Conservation (phyloP, 2,888 invertebrate species). For the Eumerus sabulonum region DNA sequence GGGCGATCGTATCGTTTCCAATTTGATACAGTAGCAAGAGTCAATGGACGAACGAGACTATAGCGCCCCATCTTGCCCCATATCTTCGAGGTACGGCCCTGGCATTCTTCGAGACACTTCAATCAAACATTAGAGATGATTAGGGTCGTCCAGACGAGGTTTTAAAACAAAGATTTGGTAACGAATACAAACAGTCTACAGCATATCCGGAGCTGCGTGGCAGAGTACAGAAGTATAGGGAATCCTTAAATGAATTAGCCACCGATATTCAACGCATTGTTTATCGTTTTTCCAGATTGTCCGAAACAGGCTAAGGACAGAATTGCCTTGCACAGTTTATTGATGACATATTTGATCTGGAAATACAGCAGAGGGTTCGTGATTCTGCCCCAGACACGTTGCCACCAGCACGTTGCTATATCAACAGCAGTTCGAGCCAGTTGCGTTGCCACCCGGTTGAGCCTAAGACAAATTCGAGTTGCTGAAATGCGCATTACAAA, state of each 20-base stretch:
- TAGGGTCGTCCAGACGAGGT: not conserved
- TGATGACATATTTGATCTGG: constrained; percentile 4
- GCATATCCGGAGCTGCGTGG: constrained; percentile 12
- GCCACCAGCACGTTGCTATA: no score
- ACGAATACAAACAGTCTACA: constrained; percentile 18
- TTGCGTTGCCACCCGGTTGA: no score
- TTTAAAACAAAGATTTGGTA: constrained; percentile 2
- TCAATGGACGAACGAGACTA: not conserved
- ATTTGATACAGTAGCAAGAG: no score
- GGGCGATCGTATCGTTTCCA: no score
- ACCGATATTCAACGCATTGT: constrained; percentile 10
- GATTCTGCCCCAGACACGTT: not conserved
- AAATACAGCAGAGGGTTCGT: not conserved
- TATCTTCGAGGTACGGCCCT: constrained; percentile 13
- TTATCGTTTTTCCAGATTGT: constrained; percentile 5
- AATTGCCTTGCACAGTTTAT: constrained; percentile 5
- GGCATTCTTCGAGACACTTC: no score
- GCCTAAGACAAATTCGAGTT: no score
- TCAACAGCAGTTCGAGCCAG: no score
- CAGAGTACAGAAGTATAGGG: not conserved
- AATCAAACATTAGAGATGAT: no score
- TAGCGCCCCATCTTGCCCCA: constrained; percentile 3
- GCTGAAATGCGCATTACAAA: not conserved
- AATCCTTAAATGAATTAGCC: constrained; percentile 4
- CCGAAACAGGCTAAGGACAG: not conserved